Base-by-base conservation (phyloP, 2,888 invertebrate genomes). In the Creontiades dilutus region DNA sequence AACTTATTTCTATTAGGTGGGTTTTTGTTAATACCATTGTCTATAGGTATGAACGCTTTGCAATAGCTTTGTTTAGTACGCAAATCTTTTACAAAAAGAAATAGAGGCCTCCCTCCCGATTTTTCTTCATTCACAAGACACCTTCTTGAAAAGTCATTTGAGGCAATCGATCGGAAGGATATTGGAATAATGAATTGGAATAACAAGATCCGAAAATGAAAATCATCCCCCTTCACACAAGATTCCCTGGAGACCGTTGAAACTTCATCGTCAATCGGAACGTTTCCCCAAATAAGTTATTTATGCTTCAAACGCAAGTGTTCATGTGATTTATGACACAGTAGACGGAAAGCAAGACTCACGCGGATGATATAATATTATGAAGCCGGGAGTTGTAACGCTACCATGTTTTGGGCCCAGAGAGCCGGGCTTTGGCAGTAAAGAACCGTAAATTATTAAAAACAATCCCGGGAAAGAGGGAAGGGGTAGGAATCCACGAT, bases 391-490 rank as follows among this genome's bases (percentile, higher is more conserved):
- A 78, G 37, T 78, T 78, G 78, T 78, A 46, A 78, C 47, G 78
- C 28, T 19, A 28, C 46, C 78, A 46, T 78, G 14, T 47, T 76
- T 78, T 78, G 78, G 37, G 78, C 47, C n/a, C 16, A 78, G 78
- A 5, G 68, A 78, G 46, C 78, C 37, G 9, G 78, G 47, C n/a
- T 46, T 37, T 78, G 78, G 85, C 85, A 85, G 85, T 85, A 85
- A 85, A 85, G 85, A 57, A 85, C 55, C 14, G 57, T 85, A 85
- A 85, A 85, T 85, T 85, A 85, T 85, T 85, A 61, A 85, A 85
- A 85, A 85, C 85, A 85, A 85, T 85, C 85, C 85, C 37, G 61
- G 52, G 27, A 61, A 61, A 84, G 57, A 84, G 57, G n/a, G 23
- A 19, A 19, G 57, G 61, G 57, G n/a, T 27, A 27, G 85, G 85